Evolutionary conservation across 1,140 invertebrate species (phyloP).

Genomic region (Diplogasteroides magnus): DNA sequence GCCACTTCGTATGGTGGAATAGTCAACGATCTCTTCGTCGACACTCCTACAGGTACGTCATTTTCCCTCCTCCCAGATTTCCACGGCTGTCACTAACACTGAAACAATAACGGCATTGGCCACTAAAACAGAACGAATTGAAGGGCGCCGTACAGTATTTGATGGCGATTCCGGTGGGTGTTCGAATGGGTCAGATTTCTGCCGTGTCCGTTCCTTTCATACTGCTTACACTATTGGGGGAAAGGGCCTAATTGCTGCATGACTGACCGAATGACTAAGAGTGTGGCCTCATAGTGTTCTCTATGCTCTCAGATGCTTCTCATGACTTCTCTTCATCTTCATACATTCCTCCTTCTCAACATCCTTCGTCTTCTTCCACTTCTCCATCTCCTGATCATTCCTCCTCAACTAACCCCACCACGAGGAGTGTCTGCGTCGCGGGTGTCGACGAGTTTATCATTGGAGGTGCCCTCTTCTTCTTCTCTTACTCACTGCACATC

Average conservation of each 20-base stretch:
- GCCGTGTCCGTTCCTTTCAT: no score
- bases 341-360: not conserved
- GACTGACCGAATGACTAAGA: not conserved
- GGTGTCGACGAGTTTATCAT: no score
- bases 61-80: not conserved
- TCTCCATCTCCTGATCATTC: constrained; percentile 1
- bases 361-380: constrained; percentile 3
- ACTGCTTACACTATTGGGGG: no score
- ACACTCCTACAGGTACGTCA: not conserved
- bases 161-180: not conserved
- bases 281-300: not conserved
- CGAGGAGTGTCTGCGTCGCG: no score
- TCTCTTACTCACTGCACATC: not conserved
- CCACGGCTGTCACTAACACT: not conserved
- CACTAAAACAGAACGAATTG: no score
- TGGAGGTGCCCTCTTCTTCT: no score
- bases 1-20: constrained; percentile 26
- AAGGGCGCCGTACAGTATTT: no score
- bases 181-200: not conserved
- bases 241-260: no score
- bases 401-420: not conserved
- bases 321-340: not conserved
- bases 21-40: constrained; percentile 25
- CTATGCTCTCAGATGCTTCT: not conserved
- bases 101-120: no score